Evolutionary conservation across 1,140 invertebrate species (phyloP), one percentile per base, ranked within the genome.

Genomic region (Stegodyphus mimosarum): DNA sequence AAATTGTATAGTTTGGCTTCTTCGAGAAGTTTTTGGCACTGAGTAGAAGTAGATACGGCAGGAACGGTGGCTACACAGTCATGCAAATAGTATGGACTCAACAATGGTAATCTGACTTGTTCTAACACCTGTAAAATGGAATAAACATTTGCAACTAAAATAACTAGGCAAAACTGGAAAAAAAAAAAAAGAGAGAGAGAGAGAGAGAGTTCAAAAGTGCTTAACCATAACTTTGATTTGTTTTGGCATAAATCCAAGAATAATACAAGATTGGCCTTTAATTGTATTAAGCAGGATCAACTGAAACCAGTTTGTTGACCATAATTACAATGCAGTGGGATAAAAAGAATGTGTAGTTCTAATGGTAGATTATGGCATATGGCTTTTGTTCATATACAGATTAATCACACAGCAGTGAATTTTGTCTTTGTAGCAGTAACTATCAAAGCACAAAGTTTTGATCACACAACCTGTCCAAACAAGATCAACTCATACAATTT

Each of bases 31-130:
- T 89, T 85, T 49, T 89, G 89, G 88, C 92, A 92, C 72, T 90
- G 89, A 7, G 90, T 88, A 72, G 88, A 91, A 9, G 89, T 83
- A 18, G 87, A 86, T 33, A 93, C 89, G 17, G 91, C 88, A 53
- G 89, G 80, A 83, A 91, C 88, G 33, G 88, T 89, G 85, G 92
- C 91, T 17, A 93, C 92, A 87, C 90, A 90, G 88, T 93, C 93
- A 89, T 92, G 91, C 67, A 93, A 90, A 89, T 92, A 93, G 88
- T 93, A 93, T 0, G 93, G 93, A 86, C 91, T 92, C 64, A 93
- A 89, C 70, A 92, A 90, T 17, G 92, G 92, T 87, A 93, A 89
- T 50, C 93, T 88, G 9, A 93, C 92, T 88, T 92, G 91, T 81
- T 91, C 91, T 87, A 93, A 89, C 52, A 93, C 90, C 89, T 91